Conservation (phyloP, 2,888 invertebrate species). For the Gymnosoma rotundatum region DNA sequence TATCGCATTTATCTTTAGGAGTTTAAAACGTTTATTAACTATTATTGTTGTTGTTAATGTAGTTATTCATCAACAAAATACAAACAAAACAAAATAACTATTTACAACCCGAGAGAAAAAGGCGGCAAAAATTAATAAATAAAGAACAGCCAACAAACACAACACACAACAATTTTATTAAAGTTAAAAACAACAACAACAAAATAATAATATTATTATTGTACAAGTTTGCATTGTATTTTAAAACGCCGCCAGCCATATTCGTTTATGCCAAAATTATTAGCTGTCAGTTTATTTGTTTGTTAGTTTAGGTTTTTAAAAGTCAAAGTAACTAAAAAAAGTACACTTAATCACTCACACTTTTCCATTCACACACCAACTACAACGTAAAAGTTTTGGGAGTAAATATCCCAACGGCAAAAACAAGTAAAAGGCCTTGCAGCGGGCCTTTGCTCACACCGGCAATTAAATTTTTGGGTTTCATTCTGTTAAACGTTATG, state of each 20-base stretch:
- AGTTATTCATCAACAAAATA: not conserved
- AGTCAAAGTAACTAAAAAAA: slow-evolving; percentile 23
- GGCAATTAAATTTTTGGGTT: too few species aligned
- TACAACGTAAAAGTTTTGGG: slow-evolving; percentile 43
- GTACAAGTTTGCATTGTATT: slow-evolving; percentile 28
- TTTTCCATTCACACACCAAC: slow-evolving; percentile 44
- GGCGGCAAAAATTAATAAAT: not conserved
- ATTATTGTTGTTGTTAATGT: slow-evolving; percentile 28
- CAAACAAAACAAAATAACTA: too few species aligned
- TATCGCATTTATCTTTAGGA: slow-evolving; percentile 76
- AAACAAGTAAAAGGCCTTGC: not conserved
- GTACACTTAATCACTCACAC: too few species aligned
- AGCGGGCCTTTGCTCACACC: too few species aligned
- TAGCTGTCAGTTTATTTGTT: slow-evolving; percentile 56
- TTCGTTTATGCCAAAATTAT: slow-evolving; percentile 44
- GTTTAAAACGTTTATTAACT: slow-evolving; percentile 52
- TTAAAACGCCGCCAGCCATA: slow-evolving; percentile 65
- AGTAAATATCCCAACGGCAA: not conserved
- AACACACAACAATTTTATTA: slow-evolving; percentile 1
- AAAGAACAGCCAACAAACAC: slow-evolving; percentile 54
- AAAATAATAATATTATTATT: slow-evolving; percentile 13
- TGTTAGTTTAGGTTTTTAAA: slow-evolving; percentile 52
- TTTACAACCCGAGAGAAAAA: too few species aligned
- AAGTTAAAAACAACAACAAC: slow-evolving; percentile 1
- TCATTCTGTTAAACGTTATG: too few species aligned